These are phyloP conservation scores for Boleophthalmus pectinirostris DNA, from an alignment of 2,113 vertebrate species.

Conservation along the genomic window DNA sequence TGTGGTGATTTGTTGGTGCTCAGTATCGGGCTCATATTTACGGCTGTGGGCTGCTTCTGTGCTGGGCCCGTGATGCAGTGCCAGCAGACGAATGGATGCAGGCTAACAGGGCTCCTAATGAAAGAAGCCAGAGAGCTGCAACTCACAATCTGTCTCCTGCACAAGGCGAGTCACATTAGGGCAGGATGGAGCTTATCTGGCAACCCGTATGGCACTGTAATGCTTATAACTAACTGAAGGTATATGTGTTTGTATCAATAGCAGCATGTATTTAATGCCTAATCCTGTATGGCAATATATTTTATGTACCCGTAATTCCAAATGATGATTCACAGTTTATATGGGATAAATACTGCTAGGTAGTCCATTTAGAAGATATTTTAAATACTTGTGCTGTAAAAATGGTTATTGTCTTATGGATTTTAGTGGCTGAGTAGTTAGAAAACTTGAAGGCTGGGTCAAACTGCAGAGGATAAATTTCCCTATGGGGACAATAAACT, in stretches of 20 bases:
- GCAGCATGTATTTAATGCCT: background rate
- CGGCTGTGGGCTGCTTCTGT: constrained; percentile 22
- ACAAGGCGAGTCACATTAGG: constrained; percentile 2
- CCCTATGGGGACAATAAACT: too few relatives aligned
- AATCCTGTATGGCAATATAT: background rate
- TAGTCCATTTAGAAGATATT: background rate
- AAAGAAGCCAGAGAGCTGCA: constrained; percentile 29
- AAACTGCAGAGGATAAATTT: too few relatives aligned
- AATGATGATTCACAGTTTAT: background rate
- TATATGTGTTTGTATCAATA: background rate
- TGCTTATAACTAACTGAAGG: background rate
- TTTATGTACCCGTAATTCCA: background rate
- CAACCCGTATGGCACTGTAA: background rate
- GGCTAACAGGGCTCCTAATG: constrained; percentile 44
- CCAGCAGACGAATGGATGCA: constrained; percentile 3
- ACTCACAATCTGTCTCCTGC: constrained; percentile 21
- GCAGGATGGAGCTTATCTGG: constrained; percentile 1
- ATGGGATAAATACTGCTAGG: background rate
- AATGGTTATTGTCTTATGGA: background rate
- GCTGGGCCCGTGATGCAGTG: constrained; percentile 38
- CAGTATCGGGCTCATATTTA: constrained; percentile 38
- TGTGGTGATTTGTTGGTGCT: constrained; percentile 31
- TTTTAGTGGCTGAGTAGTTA: background rate
- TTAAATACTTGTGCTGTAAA: background rate
- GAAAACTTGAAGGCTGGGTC: too few relatives aligned